A percentile compares a stretch with the other conserved stretches of the same genome.
phyloP scores from a whole-genome alignment of 2,797 vertebrate genomes.

The Anisognathus igniventris region DNA sequence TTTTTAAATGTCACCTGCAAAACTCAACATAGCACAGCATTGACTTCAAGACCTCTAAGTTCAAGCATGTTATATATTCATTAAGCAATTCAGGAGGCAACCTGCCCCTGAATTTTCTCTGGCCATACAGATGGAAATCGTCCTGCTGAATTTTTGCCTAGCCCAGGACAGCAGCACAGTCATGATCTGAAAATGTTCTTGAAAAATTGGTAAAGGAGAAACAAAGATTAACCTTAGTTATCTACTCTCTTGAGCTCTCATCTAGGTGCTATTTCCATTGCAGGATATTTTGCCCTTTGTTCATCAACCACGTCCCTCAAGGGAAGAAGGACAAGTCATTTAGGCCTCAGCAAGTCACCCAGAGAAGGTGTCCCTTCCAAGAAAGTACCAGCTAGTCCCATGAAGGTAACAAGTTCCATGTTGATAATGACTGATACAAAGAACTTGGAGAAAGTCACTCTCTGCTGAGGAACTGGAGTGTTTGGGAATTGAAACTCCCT shows the following conservation, averaged over 20 bases:
- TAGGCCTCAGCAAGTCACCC: background rate
- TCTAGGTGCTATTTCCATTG: accelerated
- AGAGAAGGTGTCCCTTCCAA: background rate
- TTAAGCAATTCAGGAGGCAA: background rate
- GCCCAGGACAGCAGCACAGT: background rate
- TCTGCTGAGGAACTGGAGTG: background rate
- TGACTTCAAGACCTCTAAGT: background rate
- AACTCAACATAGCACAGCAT: background rate
- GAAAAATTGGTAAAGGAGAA: background rate
- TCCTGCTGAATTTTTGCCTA: background rate
- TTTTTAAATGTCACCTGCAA: conserved; percentile 19
- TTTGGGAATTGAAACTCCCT: background rate
- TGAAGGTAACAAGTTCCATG: background rate
- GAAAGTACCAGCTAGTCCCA: background rate
- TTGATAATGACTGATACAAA: background rate
- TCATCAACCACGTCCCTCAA: background rate
- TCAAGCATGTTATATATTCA: background rate
- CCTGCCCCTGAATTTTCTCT: background rate
- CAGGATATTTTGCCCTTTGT: background rate
- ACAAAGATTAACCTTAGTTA: background rate
- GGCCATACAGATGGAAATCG: background rate
- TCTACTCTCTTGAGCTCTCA: background rate
- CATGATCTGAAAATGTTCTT: background rate
- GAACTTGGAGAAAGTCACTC: background rate
- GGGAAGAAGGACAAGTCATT: background rate